phyloP scores from a whole-genome alignment of 2,797 vertebrate species.

The Chaetophractus vellerosus region DNA sequence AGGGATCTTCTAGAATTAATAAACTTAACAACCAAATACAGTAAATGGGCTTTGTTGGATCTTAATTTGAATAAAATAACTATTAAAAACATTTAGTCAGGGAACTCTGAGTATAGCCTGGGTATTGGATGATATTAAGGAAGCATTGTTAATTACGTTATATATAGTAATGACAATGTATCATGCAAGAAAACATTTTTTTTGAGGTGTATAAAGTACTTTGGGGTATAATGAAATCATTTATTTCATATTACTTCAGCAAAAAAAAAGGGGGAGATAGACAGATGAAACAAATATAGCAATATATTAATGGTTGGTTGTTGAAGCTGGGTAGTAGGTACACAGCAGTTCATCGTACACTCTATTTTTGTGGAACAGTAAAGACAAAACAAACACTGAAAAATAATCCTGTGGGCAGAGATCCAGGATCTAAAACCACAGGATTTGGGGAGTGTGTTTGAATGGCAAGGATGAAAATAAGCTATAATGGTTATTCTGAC shows the following conservation, averaged over 20 bases:
- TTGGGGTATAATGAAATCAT: background rate
- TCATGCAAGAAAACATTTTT: background rate
- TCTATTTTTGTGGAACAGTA: constrained; percentile 15
- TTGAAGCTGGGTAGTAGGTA: background rate
- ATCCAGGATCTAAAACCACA: background rate
- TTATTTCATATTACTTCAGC: background rate
- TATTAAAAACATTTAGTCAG: background rate
- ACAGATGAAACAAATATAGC: background rate
- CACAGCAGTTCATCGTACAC: background rate
- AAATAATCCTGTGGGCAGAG: background rate
- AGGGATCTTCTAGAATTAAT: constrained; percentile 16
- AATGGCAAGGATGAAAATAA: background rate
- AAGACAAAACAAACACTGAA: background rate
- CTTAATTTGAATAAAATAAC: background rate
- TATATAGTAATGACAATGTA: background rate
- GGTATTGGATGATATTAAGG: background rate
- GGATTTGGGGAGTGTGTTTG: background rate
- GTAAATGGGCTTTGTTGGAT: background rate
- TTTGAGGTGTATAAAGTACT: background rate
- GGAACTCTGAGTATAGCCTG: background rate
- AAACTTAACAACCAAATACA: background rate
- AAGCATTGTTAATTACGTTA: background rate
- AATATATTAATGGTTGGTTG: background rate
- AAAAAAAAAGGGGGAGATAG: background rate
- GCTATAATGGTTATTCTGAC: background rate